Conservation (phyloP, 2,113 vertebrate genomes). For the Elaphurus davidianus region DNA sequence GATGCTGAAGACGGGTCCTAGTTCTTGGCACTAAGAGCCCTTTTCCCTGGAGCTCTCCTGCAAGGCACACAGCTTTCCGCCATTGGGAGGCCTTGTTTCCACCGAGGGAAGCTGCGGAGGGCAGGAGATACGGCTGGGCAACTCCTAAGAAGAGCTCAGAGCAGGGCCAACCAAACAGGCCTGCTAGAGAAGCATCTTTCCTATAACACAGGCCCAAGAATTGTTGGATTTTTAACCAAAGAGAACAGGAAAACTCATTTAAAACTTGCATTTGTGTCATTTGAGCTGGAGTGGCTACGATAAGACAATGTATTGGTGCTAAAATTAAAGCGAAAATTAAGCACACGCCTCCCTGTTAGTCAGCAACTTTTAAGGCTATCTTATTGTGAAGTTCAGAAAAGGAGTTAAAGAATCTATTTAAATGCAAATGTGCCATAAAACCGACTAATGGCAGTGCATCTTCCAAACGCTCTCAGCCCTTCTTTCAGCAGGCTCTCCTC, state of each 20-base stretch:
- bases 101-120: not conserved
- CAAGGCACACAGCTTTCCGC: fast-evolving
- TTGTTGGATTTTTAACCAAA: not conserved
- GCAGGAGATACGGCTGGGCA: not conserved
- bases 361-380: constrained; percentile 46
- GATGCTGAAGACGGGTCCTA: not conserved
- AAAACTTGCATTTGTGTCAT: constrained; percentile 35
- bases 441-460: constrained; percentile 15
- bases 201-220: not conserved
- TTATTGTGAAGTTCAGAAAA: constrained; percentile 61
- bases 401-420: constrained; percentile 69
- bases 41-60: not conserved
- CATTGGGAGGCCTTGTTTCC: not conserved
- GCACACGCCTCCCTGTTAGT: constrained; percentile 19
- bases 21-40: fast-evolving
- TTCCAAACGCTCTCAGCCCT: constrained; percentile 7
- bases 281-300: not conserved
- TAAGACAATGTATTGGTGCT: constrained; percentile 9
- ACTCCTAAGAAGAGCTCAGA: not conserved
- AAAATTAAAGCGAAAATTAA: constrained; percentile 56
- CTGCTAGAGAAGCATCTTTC: not conserved
- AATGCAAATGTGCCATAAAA: constrained; percentile 72
- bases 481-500: not conserved
- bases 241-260: constrained; percentile 18
- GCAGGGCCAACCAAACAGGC: not conserved